A percentile compares a stretch with the other conserved stretches of the same genome.
Conservation (phyloP, 2,888 invertebrate genomes). For the Nipponacmea schrenckii region DNA sequence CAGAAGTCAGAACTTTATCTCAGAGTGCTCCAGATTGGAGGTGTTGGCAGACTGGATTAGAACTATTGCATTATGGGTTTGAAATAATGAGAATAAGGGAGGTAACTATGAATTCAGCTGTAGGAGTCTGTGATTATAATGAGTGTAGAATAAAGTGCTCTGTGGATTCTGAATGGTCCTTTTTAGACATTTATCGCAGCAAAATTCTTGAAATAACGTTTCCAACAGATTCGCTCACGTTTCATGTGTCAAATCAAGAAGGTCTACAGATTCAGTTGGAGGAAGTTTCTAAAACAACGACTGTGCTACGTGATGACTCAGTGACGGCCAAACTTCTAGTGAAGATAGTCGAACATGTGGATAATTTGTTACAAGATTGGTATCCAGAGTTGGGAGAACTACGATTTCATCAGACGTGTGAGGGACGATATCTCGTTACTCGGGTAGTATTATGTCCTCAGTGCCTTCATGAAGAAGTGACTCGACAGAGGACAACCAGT, state of each 20-base stretch:
- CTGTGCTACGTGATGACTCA: slow-evolving; percentile 48
- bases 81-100: slow-evolving; percentile 86
- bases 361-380: slow-evolving; percentile 96
- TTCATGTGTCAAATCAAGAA: slow-evolving; percentile 37
- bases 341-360: slow-evolving; percentile 92
- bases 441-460: slow-evolving; percentile 91
- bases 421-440: slow-evolving; percentile 93
- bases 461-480: slow-evolving; percentile 74
- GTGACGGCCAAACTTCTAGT: slow-evolving; percentile 70
- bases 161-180: slow-evolving; percentile 87
- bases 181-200: slow-evolving; percentile 81
- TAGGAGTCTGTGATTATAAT: slow-evolving; percentile 70
- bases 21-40: slow-evolving; percentile 48
- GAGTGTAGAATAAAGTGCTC: slow-evolving; percentile 65
- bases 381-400: slow-evolving; percentile 86
- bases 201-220: slow-evolving; percentile 83
- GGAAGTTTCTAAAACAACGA: slow-evolving; percentile 28
- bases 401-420: slow-evolving; percentile 96
- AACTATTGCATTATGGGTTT: slow-evolving; percentile 84
- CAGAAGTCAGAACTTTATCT: slow-evolving; percentile 30
- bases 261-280: slow-evolving; percentile 30
- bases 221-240: slow-evolving; percentile 47
- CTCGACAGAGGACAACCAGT: slow-evolving; percentile 9
- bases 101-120: slow-evolving; percentile 74
- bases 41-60: slow-evolving; percentile 77